Conservation (phyloP, 1,140 invertebrate species). For the Lepidurus arcticus region DNA sequence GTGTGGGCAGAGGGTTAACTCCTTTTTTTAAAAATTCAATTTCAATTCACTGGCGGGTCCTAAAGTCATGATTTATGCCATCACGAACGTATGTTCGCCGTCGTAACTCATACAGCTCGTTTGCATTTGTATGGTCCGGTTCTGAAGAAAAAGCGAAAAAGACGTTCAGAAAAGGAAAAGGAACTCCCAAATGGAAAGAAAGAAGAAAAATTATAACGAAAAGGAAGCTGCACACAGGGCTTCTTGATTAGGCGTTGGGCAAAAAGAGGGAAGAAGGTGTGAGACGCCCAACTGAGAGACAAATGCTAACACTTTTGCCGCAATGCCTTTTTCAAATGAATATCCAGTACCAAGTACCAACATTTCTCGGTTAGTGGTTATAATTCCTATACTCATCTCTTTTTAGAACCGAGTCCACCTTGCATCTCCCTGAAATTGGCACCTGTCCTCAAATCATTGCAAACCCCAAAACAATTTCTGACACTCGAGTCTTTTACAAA, state of each 20-base stretch:
- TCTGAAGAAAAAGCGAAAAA: background rate
- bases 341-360: background rate
- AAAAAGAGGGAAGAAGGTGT: background rate
- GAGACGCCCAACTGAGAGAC: conserved; percentile 20
- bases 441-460: no score
- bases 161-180: background rate
- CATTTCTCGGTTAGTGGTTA: background rate
- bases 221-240: conserved; percentile 9
- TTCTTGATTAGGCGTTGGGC: conserved; percentile 4
- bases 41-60: conserved; percentile 12
- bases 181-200: background rate
- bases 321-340: conserved; percentile 6
- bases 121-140: background rate
- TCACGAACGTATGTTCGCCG: conserved; percentile 5
- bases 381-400: no score
- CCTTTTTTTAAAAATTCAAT: conserved; percentile 6
- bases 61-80: background rate
- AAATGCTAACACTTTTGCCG: background rate
- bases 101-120: conserved; percentile 18
- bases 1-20: conserved; percentile 1
- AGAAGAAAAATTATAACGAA: background rate
- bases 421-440: no score
- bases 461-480: no score
- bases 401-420: no score
- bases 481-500: no score